Evolutionary conservation across 2,888 invertebrate genomes (phyloP).

Genomic region (Unio delphinus): DNA sequence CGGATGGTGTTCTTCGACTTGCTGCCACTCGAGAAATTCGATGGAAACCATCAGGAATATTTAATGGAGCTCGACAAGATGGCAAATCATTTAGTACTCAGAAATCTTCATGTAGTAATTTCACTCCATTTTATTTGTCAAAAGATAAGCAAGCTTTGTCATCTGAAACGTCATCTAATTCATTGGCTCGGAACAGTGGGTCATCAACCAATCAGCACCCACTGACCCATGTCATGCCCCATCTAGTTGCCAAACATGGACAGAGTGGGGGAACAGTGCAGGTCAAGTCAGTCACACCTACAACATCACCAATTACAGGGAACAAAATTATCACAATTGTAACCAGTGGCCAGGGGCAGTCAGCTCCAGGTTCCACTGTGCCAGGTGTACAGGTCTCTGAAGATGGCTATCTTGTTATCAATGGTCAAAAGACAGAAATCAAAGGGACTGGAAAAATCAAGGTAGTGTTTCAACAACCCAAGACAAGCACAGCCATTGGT

Average conservation of each 20-base stretch:
- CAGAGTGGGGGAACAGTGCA: neutral
- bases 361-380: constrained; percentile 24
- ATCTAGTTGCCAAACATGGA: neutral
- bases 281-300: neutral
- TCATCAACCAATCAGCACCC: too few relatives aligned
- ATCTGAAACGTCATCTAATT: too few relatives aligned
- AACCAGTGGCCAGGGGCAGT: constrained; percentile 11
- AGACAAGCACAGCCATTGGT: neutral
- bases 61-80: too few relatives aligned
- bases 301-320: neutral
- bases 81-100: neutral
- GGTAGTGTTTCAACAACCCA: constrained; percentile 34
- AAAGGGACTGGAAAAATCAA: constrained; percentile 32
- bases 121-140: too few relatives aligned
- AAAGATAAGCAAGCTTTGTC: too few relatives aligned
- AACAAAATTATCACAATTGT: constrained; percentile 10
- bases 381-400: constrained; percentile 31
- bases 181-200: too few relatives aligned
- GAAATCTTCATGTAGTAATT: neutral
- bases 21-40: constrained; percentile 32
- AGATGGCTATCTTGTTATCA: constrained; percentile 30
- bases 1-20: constrained; percentile 23
- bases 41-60: constrained; percentile 11
- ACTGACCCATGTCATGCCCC: too few relatives aligned
- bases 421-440: constrained; percentile 33